Conservation (phyloP, 2,888 invertebrate species). For the Eumacrocentrus americanus region DNA sequence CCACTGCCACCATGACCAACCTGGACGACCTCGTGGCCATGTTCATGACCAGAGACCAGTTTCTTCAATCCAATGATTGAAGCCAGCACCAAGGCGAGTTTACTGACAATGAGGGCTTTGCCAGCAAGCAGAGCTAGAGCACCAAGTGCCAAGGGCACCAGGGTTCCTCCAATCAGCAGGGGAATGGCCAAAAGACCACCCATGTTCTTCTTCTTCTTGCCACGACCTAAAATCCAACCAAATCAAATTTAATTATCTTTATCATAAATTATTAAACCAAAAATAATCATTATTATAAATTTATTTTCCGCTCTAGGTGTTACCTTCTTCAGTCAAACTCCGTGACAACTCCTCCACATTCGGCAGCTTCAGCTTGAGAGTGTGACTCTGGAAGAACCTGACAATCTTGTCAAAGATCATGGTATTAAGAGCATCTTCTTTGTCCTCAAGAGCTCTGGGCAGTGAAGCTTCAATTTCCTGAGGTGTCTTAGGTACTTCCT, state of each 20-base stretch:
- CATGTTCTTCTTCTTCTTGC: conserved; percentile 74
- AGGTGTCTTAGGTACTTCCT: conserved; percentile 64
- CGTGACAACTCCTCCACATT: conserved; percentile 70
- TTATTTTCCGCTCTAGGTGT: conserved; percentile 4
- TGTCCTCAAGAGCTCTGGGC: conserved; percentile 76
- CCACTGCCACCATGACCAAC: conserved; percentile 72
- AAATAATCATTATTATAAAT: background rate
- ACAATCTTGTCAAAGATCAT: conserved; percentile 77
- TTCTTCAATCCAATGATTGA: conserved; percentile 87
- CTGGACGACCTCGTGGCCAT: conserved; percentile 68
- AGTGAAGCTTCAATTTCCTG: conserved; percentile 74
- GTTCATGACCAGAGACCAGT: conserved; percentile 71
- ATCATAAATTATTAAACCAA: background rate
- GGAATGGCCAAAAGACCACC: conserved; percentile 79
- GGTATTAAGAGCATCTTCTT: conserved; percentile 73
- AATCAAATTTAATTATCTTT: conserved; percentile 6
- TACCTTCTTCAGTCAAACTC: conserved; percentile 67
- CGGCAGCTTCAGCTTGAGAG: conserved; percentile 81
- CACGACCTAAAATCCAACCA: conserved; percentile 64
- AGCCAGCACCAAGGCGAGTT: conserved; percentile 80
- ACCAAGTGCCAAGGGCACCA: conserved; percentile 82
- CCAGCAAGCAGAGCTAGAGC: conserved; percentile 82
- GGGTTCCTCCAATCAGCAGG: conserved; percentile 78
- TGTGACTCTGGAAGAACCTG: conserved; percentile 79
- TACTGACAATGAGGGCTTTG: conserved; percentile 84